A percentile compares a stretch with the other conserved stretches of the same genome.
phyloP scores from a whole-genome alignment of 1,140 invertebrate species.

The Pseudomyrmex cubaensis region DNA sequence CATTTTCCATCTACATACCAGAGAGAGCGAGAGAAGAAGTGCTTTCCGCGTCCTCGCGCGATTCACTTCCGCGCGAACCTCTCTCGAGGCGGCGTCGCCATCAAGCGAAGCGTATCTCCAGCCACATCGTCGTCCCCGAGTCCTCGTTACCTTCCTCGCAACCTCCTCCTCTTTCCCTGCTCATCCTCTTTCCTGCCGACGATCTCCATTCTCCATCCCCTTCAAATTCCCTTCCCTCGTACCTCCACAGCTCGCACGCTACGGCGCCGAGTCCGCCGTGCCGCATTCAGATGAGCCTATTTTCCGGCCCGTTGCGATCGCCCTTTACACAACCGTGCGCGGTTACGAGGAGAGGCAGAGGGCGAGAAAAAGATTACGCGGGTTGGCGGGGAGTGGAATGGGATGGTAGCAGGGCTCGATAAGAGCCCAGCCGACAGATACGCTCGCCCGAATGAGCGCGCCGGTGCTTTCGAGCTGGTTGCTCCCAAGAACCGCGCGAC shows the following conservation, averaged over 20 bases:
- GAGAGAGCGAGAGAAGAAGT: not conserved
- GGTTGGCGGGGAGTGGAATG: not conserved
- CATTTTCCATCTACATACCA: slow-evolving; percentile 49
- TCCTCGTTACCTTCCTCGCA: slow-evolving; percentile 54
- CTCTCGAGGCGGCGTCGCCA: slow-evolving; percentile 50
- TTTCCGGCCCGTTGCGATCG: slow-evolving; percentile 78
- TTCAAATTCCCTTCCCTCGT: slow-evolving; percentile 31
- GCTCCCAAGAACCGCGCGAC: slow-evolving; percentile 22
- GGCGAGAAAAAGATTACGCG: slow-evolving; percentile 51
- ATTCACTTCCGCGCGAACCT: slow-evolving; percentile 56
- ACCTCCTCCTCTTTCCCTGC: slow-evolving; percentile 31
- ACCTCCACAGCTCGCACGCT: slow-evolving; percentile 23
- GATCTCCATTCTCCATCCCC: slow-evolving; percentile 66
- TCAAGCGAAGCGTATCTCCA: slow-evolving; percentile 59
- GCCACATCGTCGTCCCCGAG: slow-evolving; percentile 55
- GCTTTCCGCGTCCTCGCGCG: slow-evolving; percentile 55
- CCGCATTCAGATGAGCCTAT: slow-evolving; percentile 80
- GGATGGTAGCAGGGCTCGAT: slow-evolving; percentile 27
- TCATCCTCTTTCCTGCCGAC: slow-evolving; percentile 41
- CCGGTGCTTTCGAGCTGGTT: slow-evolving; percentile 2
- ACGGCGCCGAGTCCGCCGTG: slow-evolving; percentile 61
- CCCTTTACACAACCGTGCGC: slow-evolving; percentile 69
- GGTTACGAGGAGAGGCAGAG: slow-evolving; percentile 49
- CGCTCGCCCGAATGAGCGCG: slow-evolving; percentile 49
- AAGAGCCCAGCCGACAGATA: slow-evolving; percentile 49